These are phyloP conservation scores for Gallinago undulata DNA, from an alignment of 2,113 vertebrate species.

Conservation along the genomic window DNA sequence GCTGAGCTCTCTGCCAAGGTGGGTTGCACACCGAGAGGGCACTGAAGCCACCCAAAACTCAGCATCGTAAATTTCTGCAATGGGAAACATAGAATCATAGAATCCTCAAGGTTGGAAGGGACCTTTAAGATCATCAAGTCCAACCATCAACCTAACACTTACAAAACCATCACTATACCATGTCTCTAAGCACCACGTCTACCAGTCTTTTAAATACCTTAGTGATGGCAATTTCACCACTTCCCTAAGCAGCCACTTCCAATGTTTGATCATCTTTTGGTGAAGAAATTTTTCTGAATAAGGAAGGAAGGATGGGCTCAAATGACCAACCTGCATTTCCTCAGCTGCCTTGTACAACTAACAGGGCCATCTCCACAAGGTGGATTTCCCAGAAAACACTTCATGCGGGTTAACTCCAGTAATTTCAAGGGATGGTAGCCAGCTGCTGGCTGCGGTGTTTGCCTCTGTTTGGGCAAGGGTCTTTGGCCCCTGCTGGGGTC, in stretches of 20 bases:
- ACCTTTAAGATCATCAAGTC: neutral
- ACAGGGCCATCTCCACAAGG: accelerated
- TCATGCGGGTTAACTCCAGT: neutral
- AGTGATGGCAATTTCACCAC: neutral
- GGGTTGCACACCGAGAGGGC: neutral
- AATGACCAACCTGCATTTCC: neutral
- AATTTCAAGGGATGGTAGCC: neutral
- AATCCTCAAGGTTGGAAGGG: neutral
- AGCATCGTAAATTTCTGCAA: neutral
- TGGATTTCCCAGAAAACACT: neutral
- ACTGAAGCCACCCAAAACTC: neutral
- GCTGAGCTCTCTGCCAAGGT: neutral
- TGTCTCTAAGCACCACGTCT: neutral
- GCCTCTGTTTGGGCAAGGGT: neutral
- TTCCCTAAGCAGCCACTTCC: neutral
- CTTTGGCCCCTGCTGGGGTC: neutral
- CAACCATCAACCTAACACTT: neutral
- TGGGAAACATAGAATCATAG: neutral
- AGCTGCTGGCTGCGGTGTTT: neutral
- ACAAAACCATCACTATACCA: neutral
- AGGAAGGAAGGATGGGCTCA: neutral
- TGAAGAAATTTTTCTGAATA: neutral
- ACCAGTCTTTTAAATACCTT: neutral
- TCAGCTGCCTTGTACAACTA: neutral
- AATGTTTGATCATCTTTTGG: neutral